phyloP scores from a whole-genome alignment of 2,797 vertebrate genomes.

The Mus caroli region DNA sequence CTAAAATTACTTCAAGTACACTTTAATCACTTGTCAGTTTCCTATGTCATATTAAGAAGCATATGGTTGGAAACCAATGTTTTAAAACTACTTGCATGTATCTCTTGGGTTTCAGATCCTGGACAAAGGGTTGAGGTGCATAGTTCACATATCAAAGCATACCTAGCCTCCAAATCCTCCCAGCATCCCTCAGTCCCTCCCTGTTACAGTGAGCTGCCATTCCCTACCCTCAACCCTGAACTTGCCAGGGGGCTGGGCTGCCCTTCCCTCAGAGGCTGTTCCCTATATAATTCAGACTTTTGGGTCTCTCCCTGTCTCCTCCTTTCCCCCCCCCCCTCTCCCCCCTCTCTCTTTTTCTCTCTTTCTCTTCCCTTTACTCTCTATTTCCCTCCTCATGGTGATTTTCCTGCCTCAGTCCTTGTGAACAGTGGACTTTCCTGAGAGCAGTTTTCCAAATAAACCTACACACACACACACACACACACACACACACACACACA shows the following conservation, averaged over 20 bases:
- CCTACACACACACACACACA: too few species aligned
- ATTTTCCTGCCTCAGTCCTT: neutral
- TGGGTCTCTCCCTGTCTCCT: neutral
- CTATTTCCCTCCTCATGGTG: neutral
- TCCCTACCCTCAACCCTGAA: neutral
- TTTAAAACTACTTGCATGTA: neutral
- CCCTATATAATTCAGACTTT: neutral
- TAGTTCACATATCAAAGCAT: neutral
- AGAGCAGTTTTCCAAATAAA: neutral
- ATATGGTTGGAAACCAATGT: constrained; percentile 23
- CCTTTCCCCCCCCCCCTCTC: neutral
- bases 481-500: too few species aligned
- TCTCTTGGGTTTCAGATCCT: neutral
- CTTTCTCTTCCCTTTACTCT: neutral
- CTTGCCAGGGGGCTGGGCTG: neutral
- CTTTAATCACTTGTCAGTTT: neutral
- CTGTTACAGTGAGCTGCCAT: neutral
- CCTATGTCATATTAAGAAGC: constrained; percentile 30
- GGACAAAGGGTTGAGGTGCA: neutral
- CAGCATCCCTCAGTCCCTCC: neutral
- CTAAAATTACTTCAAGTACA: constrained; percentile 57
- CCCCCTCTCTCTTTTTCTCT: neutral
- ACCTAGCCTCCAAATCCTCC: neutral
- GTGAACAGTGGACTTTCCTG: neutral
- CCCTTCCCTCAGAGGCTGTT: neutral